Conservation (phyloP, 1,140 invertebrate genomes). For the Daktulosphaira vitifoliae region DNA sequence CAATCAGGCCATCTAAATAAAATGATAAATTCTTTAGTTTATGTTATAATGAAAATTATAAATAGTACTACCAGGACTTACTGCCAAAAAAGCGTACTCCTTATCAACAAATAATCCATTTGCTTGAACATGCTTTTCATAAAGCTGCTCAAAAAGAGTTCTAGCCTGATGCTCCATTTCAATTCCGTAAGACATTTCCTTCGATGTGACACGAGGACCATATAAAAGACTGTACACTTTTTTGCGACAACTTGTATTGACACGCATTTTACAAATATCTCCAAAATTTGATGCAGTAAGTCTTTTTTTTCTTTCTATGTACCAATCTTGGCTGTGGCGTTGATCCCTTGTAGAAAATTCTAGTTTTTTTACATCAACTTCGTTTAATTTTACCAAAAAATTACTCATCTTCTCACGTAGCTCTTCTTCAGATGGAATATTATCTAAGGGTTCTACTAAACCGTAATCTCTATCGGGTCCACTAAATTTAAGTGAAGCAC, state of each 20-base stretch:
- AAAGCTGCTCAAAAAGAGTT: not conserved
- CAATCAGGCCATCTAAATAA: too few relatives aligned
- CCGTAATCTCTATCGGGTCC: slow-evolving; percentile 1
- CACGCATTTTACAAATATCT: not conserved
- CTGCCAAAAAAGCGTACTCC: not conserved
- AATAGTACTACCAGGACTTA: not conserved
- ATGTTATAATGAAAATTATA: too few relatives aligned
- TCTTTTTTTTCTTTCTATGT: not conserved
- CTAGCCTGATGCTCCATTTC: not conserved
- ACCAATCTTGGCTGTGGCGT: slow-evolving; percentile 4
- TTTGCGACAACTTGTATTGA: not conserved
- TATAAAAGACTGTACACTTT: not conserved
- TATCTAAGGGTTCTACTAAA: not conserved
- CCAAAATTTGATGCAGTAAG: slow-evolving; percentile 8
- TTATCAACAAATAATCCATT: not conserved
- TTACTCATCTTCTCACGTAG: not conserved
- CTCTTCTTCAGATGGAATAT: not conserved
- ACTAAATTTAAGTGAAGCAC: not conserved
- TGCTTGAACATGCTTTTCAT: not conserved
- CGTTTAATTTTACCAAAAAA: not conserved
- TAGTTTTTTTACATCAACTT: not conserved
- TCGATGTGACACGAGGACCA: not conserved
- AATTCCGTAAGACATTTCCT: not conserved
- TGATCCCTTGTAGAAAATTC: not conserved
- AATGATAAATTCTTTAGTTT: too few relatives aligned